These are phyloP conservation scores for Drosophila persimilis DNA, from an alignment of 1,140 invertebrate genomes.

Conservation along the genomic window DNA sequence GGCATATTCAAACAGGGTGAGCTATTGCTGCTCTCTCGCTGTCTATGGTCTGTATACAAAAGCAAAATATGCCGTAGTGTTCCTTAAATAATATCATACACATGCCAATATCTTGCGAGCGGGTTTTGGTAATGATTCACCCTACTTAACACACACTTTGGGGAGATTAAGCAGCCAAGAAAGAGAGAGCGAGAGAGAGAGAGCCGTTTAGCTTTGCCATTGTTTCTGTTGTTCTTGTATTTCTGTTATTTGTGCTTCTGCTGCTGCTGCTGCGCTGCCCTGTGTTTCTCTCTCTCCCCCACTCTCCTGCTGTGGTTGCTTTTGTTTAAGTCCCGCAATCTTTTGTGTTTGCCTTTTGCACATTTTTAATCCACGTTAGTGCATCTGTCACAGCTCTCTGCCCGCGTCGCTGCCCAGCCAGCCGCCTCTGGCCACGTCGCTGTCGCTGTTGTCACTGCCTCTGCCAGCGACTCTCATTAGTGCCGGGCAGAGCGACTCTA, in stretches of 20 bases:
- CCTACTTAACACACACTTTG: conserved; percentile 14
- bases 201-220: conserved; percentile 6
- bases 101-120: too few species aligned
- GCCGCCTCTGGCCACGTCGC: conserved; percentile 25
- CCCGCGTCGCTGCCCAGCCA: conserved; percentile 2
- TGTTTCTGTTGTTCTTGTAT: conserved; percentile 21
- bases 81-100: too few species aligned
- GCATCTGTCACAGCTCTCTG: conserved; percentile 47
- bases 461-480: conserved; percentile 5
- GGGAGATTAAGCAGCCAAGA: conserved; percentile 11
- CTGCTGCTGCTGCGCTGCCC: background rate
- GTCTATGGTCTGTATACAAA: too few species aligned
- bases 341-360: conserved; percentile 46
- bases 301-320: conserved; percentile 3
- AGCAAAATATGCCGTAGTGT: too few species aligned
- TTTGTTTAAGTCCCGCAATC: conserved; percentile 27
- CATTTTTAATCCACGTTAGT: conserved; percentile 57
- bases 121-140: conserved; percentile 16
- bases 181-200: background rate
- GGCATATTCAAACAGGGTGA: too few species aligned
- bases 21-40: too few species aligned
- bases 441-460: conserved; percentile 14
- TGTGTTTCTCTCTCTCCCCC: too few species aligned
- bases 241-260: conserved; percentile 9
- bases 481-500: background rate